These are phyloP conservation scores for Poecilia velifera DNA, from an alignment of 2,797 vertebrate genomes.

Conservation along the genomic window DNA sequence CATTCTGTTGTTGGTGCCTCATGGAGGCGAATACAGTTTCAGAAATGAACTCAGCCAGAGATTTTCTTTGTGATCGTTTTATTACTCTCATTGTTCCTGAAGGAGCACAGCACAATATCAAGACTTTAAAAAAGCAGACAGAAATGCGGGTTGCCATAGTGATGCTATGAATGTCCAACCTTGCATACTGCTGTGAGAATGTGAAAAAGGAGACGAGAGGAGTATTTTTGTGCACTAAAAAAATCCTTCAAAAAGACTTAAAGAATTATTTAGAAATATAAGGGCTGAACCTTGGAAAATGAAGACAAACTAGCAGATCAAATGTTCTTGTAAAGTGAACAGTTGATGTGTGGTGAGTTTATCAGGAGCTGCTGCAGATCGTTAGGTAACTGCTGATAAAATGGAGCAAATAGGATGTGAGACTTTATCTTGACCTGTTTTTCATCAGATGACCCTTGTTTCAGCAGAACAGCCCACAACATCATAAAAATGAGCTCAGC, in stretches of 20 bases:
- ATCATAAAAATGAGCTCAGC: slow-evolving; percentile 3
- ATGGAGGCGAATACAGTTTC: not conserved
- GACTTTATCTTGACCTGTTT: not conserved
- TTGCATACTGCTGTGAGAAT: slow-evolving; percentile 10
- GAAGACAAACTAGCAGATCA: not conserved
- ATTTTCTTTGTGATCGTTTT: slow-evolving; percentile 13
- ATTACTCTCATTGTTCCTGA: slow-evolving; percentile 19
- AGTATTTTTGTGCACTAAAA: not conserved
- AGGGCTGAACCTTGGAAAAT: not conserved
- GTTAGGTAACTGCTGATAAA: slow-evolving; percentile 30
- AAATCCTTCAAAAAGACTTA: not conserved
- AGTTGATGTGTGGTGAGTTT: slow-evolving; percentile 2
- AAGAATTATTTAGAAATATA: not conserved
- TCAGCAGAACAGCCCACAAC: not conserved
- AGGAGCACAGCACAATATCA: slow-evolving; percentile 8
- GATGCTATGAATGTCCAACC: slow-evolving; percentile 18
- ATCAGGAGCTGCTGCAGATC: slow-evolving; percentile 19
- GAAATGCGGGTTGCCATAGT: slow-evolving; percentile 34
- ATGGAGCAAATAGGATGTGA: not conserved
- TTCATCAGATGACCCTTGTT: slow-evolving; percentile 2
- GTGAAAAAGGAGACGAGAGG: not conserved
- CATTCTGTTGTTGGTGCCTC: not conserved
- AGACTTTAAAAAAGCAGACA: slow-evolving; percentile 12
- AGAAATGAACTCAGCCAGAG: not conserved
- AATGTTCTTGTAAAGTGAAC: not conserved